phyloP scores from a whole-genome alignment of 2,113 vertebrate genomes.

The Motacilla tschutschensis region DNA sequence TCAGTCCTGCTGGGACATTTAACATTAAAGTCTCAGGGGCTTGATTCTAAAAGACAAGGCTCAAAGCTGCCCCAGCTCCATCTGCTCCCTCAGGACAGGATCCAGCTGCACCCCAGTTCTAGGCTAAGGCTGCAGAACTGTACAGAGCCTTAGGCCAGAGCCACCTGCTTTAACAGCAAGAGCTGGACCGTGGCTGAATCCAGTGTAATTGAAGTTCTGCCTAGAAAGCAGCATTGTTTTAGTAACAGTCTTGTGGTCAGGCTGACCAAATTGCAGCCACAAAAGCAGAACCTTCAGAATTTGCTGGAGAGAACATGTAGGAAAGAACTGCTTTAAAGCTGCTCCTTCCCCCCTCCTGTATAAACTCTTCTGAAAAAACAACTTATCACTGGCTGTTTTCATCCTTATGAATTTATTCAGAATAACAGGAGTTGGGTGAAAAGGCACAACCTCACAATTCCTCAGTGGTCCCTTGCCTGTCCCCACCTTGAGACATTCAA shows the following conservation, averaged over 20 bases:
- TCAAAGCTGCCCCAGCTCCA: neutral
- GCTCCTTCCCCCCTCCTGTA: neutral
- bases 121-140: rapidly evolving
- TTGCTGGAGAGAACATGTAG: neutral
- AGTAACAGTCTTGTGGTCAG: neutral
- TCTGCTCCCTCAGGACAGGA: neutral
- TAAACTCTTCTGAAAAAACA: neutral
- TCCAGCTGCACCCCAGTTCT: neutral
- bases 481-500: neutral
- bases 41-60: neutral
- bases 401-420: neutral
- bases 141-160: neutral
- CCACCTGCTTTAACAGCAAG: neutral
- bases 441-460: neutral
- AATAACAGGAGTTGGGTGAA: neutral
- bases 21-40: neutral
- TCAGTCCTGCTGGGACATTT: neutral
- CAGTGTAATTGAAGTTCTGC: neutral
- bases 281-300: neutral
- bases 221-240: neutral
- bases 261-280: neutral
- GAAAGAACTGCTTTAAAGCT: neutral
- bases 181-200: neutral
- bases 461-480: neutral
- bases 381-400: neutral